Base-by-base conservation (phyloP, 2,888 invertebrate species). In the Drosophila neoperkinsi region DNA sequence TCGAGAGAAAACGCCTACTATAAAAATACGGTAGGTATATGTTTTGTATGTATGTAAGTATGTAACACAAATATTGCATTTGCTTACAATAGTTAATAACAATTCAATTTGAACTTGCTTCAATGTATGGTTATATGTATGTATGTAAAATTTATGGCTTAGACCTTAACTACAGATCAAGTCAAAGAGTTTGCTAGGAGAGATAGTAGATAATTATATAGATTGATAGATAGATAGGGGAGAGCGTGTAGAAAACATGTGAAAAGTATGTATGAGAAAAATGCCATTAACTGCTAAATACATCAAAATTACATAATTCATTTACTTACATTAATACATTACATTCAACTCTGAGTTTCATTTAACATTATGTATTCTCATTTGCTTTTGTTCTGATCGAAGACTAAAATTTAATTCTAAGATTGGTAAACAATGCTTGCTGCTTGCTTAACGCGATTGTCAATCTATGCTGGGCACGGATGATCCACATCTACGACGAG, bases 1-100 rank as follows among this genome's bases (percentile, higher is more conserved):
- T 71, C 77, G 73, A 74, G 86, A 83, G 84, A 88, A 87, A 90
- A 90, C 71, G 74, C 75, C 90, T 90, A 90, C 88, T 85, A 88
- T 79, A 79, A 82, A 90, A 90, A 85, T 90, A 90, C 76, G 82
- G 74, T 84, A 84, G 84, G 84, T 78, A 81, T 79, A 73, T 72
- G 25, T 34, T 53, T 46, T 46, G 25, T 25, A 68, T 70, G 25
- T 55, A 36, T 28, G 38, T 56, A 81, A 71, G 73, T 67, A 73
- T 73, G 70, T 73, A 87, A 84, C 76, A 89, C 73, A 89, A 72
- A 86, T 89, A 89, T 89, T 89, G 85, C 84, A 79, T 73, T 81
- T 90, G 73, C 61, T 82, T 85, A 90, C 85, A 74, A 73, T 76
- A 76, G 90, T 84, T 81, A 74, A 77, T 90, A 85, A 85, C 85